Base-by-base conservation (phyloP, 2,113 vertebrate genomes). In the Mus spicilegus region DNA sequence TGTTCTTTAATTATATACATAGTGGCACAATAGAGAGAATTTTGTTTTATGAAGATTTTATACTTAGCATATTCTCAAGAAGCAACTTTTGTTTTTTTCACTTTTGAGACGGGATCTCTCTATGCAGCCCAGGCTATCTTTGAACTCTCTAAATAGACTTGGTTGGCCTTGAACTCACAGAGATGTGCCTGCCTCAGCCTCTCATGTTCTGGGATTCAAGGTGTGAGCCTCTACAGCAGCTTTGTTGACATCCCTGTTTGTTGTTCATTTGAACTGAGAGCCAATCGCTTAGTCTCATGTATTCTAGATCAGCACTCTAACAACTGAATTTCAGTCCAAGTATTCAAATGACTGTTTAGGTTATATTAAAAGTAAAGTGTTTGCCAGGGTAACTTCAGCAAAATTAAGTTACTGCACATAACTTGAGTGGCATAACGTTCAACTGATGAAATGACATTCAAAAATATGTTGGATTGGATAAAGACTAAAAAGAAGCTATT, bases 201-300 rank as follows among this genome's bases (percentile, higher is more conserved):
- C 3, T 24, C 36, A 58, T n/a, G 54, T n/a, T 81, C 36, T 84
- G n/a, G n/a, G n/a, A 26, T 42, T 28, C 8, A 84, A 28, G 7
- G 2, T 3, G 1, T 19, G 14, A 13, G 5, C 24, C 24, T 26
- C 81, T 24, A 9, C 7, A 5, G 9, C 16, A 17, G n/a, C 54
- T 1, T 39, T 75, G 36, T 39, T 87, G 22, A 0, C 63, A 4
- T 49, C 9, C 69, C 61, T 89, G 1, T 76, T 36, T 76, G 39
- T 24, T 46, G n/a, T 24, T 77, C 46, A 16, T 65, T 78, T 24
- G 33, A 39, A 26, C 33, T 90, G 8, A 77, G 12, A 30, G 24
- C 4, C 3, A 11, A n/a, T 24, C 19, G 16, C 11, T 19, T 5
- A 5, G 33, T 13, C 39, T 49, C 26, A 33, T 17, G 28, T 7